These are phyloP conservation scores for Tachysurus vachellii DNA, from an alignment of 2,113 vertebrate genomes.

Conservation along the genomic window DNA sequence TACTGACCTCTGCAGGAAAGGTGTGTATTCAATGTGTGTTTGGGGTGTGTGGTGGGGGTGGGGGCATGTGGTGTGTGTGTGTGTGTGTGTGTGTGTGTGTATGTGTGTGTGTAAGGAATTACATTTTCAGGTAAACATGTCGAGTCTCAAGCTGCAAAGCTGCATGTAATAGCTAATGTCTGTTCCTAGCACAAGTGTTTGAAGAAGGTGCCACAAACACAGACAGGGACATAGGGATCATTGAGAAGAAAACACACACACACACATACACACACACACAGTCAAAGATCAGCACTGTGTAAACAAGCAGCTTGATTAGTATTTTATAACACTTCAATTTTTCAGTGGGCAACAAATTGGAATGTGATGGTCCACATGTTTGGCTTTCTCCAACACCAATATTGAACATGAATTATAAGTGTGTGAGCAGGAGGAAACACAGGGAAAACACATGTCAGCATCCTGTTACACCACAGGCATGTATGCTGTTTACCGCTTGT, in stretches of 20 bases:
- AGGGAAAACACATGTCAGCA: slow-evolving; percentile 1
- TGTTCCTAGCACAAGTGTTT: slow-evolving; percentile 46
- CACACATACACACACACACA: slow-evolving; percentile 54
- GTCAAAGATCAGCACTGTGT: slow-evolving; percentile 69
- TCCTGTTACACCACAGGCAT: slow-evolving; percentile 63
- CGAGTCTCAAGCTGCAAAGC: slow-evolving; percentile 18
- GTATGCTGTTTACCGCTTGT: slow-evolving; percentile 69
- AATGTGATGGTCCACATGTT: slow-evolving; percentile 51
- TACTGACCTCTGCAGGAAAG: slow-evolving; percentile 88
- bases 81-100: too few relatives aligned
- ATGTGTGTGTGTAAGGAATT: not conserved
- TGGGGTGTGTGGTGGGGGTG: not conserved
- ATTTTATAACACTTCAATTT: slow-evolving; percentile 74
- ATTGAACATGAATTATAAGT: slow-evolving; percentile 74
- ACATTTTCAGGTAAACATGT: slow-evolving; percentile 42
- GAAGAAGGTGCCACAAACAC: slow-evolving; percentile 52
- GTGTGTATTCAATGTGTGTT: slow-evolving; percentile 27
- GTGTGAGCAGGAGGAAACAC: slow-evolving; percentile 53
- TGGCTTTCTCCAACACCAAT: slow-evolving; percentile 55
- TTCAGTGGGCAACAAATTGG: slow-evolving; percentile 74
- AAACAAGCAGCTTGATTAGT: slow-evolving; percentile 75
- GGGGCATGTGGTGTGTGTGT: not conserved
- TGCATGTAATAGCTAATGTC: slow-evolving; percentile 47
- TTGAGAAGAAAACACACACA: slow-evolving; percentile 49
- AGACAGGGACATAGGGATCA: slow-evolving; percentile 33